Base-by-base conservation (phyloP, 2,888 invertebrate species). In the Caenorhabditis sinica region DNA sequence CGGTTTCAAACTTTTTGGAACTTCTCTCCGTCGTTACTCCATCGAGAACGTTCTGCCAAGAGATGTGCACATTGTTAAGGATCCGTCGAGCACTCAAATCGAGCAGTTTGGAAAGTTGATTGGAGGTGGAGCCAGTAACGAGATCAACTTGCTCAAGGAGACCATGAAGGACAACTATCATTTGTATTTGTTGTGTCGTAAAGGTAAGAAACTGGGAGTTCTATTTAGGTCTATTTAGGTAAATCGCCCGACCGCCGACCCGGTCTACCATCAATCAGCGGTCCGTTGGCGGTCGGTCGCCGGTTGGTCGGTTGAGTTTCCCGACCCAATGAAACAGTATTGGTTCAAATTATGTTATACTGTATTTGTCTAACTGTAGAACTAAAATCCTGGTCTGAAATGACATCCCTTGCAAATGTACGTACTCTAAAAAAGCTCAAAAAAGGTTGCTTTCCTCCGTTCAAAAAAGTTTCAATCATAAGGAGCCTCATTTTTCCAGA, bases 91-190 rank as follows among this genome's bases (percentile, higher is more conserved):
- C 1, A 61, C 73, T 17, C 73, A 79, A 11, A 66, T 83, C 15
- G 43, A 66, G 25, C 51, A 72, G 15, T 83, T 68, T 28, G 43
- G 61, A 20, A 72, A 83, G 28, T 30, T 72, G 72, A 60, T 83
- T 33, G 76, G 68, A 0, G n/a, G 43, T 0, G 76, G 68, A 0
- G 30, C 30, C 0, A 56, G 65, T 53, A 63, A 65, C 5, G 75
- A 76, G 56, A 72, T 74, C 40, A 40, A 61, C 36, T 20, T 83
- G 20, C 45, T 83, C 13, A 73, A 72, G 33, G 58, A 83, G 58
- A 83, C 83, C 0, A 83, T 83, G 83, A 73, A 68, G n/a, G 74
- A 79, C 11, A 49, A 69, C 23, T 83, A 80, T 65, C 73, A 75
- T 58, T 45, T 83, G 36, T 80, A 80, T 69, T 45, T 80, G n/a